Base-by-base conservation (phyloP, 2,113 vertebrate species). In the Leptocoma aspasia region DNA sequence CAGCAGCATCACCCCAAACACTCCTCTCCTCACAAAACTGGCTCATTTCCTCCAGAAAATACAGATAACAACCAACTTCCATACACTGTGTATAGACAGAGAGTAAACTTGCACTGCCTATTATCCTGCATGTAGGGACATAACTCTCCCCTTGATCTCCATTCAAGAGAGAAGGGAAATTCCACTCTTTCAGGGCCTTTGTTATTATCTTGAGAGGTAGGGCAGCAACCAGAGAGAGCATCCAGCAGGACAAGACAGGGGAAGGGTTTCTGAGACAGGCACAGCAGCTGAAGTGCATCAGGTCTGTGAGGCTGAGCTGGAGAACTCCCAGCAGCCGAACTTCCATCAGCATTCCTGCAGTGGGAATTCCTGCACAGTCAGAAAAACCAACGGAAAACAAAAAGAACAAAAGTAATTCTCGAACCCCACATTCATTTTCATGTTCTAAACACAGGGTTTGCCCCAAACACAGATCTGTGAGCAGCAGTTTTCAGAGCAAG, bases 121-220 rank as follows among this genome's bases (percentile, higher is more conserved):
- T 90, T 92, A 86, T 71, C 70, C 65, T 83, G 33, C 86, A 7
- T 60, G 89, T 45, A 76, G 77, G 73, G 72, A 87, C 93, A 53
- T 1, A 91, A 42, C 83, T 28, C 85, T 89, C 9, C 39, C 79
- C 93, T 95, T 88, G 89, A 91, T 94, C 87, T 82, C 70, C 63
- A 41, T 57, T 90, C 86, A 27, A 87, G 69, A 33, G 57, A 61
- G 71, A 71, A 78, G 78, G 91, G 94, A 95, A 95, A 94, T 87
- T 92, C 90, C 94, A 79, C 1, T 1, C 0, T 39, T 95, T 35
- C 61, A 54, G 61, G 69, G 65, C 57, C 60, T 89, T 79, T 85
- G 73, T 79, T 76, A 15, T 56, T 44, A 44, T 28, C 79, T 31
- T 5, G 59, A 91, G 56, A 35, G 37, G 31, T 15, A 30, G 21